phyloP scores from a whole-genome alignment of 2,888 invertebrate genomes.

The Alloplasta piceator region DNA sequence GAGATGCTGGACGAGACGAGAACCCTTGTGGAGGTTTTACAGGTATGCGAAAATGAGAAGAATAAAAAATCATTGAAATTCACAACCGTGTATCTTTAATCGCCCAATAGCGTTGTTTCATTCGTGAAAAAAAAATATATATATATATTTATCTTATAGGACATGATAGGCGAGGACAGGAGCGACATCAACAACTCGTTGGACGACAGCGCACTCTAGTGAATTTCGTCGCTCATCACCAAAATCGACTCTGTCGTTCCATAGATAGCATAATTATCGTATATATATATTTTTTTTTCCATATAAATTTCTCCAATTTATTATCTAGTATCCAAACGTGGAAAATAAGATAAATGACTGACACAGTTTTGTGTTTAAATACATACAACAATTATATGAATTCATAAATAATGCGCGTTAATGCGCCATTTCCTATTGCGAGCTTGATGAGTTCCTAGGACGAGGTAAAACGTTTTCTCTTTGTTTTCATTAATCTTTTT shows the following conservation, averaged over 20 bases:
- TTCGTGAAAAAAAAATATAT: slow-evolving; percentile 38
- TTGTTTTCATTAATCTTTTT: slow-evolving; percentile 8
- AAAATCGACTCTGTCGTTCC: slow-evolving; percentile 20
- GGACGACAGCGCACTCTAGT: slow-evolving; percentile 77
- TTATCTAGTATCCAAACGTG: slow-evolving; percentile 50
- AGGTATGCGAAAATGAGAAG: slow-evolving; percentile 83
- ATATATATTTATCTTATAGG: slow-evolving; percentile 83
- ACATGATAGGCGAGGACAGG: slow-evolving; percentile 86
- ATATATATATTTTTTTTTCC: slow-evolving; percentile 29
- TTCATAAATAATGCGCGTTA: slow-evolving; percentile 44
- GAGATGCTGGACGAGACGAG: slow-evolving; percentile 91
- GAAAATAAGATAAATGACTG: slow-evolving; percentile 63
- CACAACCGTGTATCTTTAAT: neutral
- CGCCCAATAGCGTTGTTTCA: slow-evolving; percentile 35
- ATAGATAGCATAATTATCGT: slow-evolving; percentile 41
- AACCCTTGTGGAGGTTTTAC: slow-evolving; percentile 90
- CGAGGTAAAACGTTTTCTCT: slow-evolving; percentile 60
- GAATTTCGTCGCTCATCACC: slow-evolving; percentile 23
- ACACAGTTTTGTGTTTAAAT: slow-evolving; percentile 57
- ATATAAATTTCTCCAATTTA: slow-evolving; percentile 38
- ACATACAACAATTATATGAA: slow-evolving; percentile 40
- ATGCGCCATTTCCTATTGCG: slow-evolving; percentile 56
- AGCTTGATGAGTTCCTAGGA: slow-evolving; percentile 63
- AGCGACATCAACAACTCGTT: slow-evolving; percentile 80
- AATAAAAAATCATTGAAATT: slow-evolving; percentile 1